phyloP scores from a whole-genome alignment of 2,888 invertebrate genomes.

The Panzeria rudis region DNA sequence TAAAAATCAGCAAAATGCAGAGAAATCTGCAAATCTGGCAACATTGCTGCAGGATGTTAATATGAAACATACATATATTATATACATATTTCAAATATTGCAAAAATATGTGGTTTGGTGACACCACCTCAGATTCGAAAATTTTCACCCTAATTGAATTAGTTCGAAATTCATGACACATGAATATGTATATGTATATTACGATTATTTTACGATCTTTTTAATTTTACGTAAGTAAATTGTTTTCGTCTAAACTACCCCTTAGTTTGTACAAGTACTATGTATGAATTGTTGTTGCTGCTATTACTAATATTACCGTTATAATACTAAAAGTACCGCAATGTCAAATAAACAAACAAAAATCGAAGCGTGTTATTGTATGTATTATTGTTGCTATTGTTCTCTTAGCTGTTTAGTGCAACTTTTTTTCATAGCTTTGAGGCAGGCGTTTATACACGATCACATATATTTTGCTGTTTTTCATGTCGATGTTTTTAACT shows the following conservation, averaged over 20 bases:
- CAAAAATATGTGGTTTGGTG: no score
- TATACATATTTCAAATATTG: no score
- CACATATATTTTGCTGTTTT: constrained; percentile 42
- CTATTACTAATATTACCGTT: constrained; percentile 65
- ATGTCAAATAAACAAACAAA: constrained; percentile 57
- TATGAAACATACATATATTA: no score
- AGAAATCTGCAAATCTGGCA: no score
- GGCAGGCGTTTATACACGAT: constrained; percentile 64
- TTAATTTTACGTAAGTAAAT: no score
- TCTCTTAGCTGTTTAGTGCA: background rate
- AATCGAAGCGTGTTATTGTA: background rate
- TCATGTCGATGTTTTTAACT: constrained; percentile 33
- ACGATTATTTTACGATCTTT: no score
- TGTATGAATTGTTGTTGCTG: background rate
- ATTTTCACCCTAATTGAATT: no score
- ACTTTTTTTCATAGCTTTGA: constrained; percentile 47
- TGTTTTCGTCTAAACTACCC: background rate
- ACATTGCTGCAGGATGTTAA: no score
- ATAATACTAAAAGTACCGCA: constrained; percentile 72
- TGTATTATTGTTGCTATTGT: background rate
- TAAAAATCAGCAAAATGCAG: no score
- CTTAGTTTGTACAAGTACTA: background rate
- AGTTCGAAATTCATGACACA: no score
- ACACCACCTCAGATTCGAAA: no score
- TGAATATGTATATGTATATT: no score